Evolutionary conservation across 2,113 vertebrate genomes (phyloP), one percentile per base, ranked within the genome.

Genomic region (Cichladusa arquata): DNA sequence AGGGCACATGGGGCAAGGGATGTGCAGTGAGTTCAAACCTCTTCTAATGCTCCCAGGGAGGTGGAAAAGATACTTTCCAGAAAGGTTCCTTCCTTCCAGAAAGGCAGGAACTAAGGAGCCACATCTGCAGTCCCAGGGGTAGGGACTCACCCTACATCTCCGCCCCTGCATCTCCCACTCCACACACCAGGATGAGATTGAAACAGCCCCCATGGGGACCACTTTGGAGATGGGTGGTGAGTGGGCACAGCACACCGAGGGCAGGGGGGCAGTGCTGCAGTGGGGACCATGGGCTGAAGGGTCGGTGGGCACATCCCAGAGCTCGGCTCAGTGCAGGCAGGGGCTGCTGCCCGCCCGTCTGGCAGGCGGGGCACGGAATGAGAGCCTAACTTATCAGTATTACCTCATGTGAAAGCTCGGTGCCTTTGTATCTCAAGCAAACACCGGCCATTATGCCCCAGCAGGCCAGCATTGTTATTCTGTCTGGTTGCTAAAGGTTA

Each of bases 351-450:
- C 8, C 12, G 80, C 56, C 81, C 19, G 42, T 47, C 92, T 92
- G 96, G 77, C 94, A 76, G 93, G 88, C 82, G 1, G 88, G 47
- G 90, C 34, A 3, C 71, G 33, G 83, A 71, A 29, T 60, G 94
- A 83, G 79, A 87, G 54, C 19, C 4, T 7, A 10, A 95, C 95
- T 97, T 97, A 97, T 97, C 93, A 97, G 48, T 92, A 88, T 97
- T 97, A 96, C 78, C 95, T 98, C 97, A 96, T 97, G 96, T 67
- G 96, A 98, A 97, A 98, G 96, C 79, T 61, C 86, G 67, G 96
- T 29, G 66, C 95, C 85, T 96, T 94, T 96, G 90, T 97, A 96
- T 97, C 97, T 96, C 96, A 90, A 79, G 95, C 33, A 70, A 97
- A 97, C 97, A 95, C 70, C 70, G 88, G 95, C 95, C 93, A 73